Evolutionary conservation across 1,140 invertebrate species (phyloP).

Genomic region (Solenopsis invicta): DNA sequence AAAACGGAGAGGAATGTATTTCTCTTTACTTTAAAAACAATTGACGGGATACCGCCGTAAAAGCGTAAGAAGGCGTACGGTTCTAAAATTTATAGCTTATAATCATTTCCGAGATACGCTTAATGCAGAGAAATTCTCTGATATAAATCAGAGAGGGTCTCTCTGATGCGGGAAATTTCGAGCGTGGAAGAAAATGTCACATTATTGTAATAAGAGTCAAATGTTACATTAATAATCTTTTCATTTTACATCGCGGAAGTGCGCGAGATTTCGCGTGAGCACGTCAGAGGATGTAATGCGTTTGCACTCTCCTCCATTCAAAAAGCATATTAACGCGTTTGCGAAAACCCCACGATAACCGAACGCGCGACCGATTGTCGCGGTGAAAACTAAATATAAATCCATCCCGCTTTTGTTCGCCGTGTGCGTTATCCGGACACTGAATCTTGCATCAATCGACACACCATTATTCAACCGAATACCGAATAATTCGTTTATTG

Average conservation of each 20-base stretch:
- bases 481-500: constrained; percentile 50
- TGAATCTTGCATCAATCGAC: constrained; percentile 50
- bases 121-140: background rate
- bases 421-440: constrained; percentile 35
- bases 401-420: constrained; percentile 26
- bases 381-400: constrained; percentile 50
- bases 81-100: background rate
- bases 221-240: background rate
- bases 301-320: background rate
- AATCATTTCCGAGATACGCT: background rate
- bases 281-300: background rate
- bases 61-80: background rate
- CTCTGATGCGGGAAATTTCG: background rate
- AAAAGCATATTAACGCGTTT: constrained; percentile 22
- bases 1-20: background rate
- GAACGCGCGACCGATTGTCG: background rate
- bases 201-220: background rate
- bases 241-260: too few species aligned
- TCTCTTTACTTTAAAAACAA: background rate
- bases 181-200: background rate
- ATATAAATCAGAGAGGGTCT: background rate
- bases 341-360: background rate
- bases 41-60: background rate
- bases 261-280: too few species aligned
- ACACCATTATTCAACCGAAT: constrained; percentile 38